Percentiles rank a stretch among this genome's conserved stretches.
Conservation (phyloP, 2,797 vertebrate genomes). For the Pipistrellus pipistrellus region DNA sequence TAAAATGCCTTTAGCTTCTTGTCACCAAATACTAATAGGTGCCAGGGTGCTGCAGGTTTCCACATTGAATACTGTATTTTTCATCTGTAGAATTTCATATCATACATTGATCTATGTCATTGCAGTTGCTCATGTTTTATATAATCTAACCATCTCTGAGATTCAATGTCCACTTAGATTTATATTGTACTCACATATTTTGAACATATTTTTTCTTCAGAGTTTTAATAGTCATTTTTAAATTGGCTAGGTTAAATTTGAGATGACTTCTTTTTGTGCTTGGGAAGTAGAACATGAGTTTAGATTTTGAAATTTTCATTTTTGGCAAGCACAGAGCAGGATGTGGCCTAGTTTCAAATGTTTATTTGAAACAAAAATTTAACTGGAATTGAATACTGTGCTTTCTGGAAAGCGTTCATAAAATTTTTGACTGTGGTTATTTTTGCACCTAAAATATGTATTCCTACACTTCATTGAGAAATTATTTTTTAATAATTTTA, state of each 20-base stretch:
- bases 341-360: conserved; percentile 84
- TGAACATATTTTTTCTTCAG: conserved; percentile 59
- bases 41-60: background rate
- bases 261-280: conserved; percentile 55
- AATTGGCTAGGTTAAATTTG: conserved; percentile 55
- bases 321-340: conserved; percentile 69
- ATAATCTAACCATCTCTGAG: background rate
- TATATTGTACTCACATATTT: conserved; percentile 17
- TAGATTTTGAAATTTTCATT: conserved; percentile 77
- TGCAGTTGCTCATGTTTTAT: background rate
- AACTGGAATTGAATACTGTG: conserved; percentile 74
- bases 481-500: conserved; percentile 57
- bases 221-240: conserved; percentile 60
- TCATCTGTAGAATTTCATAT: background rate
- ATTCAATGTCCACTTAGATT: conserved; percentile 5
- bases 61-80: background rate
- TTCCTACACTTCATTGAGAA: conserved; percentile 28
- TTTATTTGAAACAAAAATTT: conserved; percentile 80
- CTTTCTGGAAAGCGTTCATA: conserved; percentile 73
- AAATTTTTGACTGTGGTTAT: conserved; percentile 71
- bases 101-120: background rate
- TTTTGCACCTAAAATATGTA: conserved; percentile 68
- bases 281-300: conserved; percentile 65
- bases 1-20: conserved; percentile 21
- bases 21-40: background rate